A percentile compares a stretch with the other conserved stretches of the same genome.
Evolutionary conservation across 2,113 vertebrate genomes (phyloP).

Genomic region (Sigmodon hispidus): DNA sequence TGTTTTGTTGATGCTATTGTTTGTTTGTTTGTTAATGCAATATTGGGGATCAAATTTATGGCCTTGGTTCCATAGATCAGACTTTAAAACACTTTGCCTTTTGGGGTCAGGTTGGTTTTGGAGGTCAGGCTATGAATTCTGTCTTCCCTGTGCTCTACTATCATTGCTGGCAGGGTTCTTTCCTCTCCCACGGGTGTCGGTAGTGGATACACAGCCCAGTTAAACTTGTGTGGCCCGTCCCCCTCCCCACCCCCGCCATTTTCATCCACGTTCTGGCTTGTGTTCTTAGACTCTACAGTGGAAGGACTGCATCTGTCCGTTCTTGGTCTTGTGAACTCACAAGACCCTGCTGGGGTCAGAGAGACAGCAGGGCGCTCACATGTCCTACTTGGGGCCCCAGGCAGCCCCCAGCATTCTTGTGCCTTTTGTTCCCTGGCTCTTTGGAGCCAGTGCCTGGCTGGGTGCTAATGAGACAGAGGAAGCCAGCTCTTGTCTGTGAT

Average conservation of each 20-base stretch:
- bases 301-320: fast-evolving
- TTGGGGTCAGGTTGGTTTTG: neutral
- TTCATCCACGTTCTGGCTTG: fast-evolving
- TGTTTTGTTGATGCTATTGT: neutral
- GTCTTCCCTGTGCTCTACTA: neutral
- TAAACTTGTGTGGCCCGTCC: neutral
- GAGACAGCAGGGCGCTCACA: neutral
- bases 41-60: neutral
- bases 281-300: neutral
- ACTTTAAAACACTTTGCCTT: neutral
- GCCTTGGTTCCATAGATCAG: neutral
- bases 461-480: neutral
- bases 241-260: neutral
- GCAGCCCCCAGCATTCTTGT: fast-evolving
- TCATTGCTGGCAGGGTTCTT: neutral
- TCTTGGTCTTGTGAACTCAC: neutral
- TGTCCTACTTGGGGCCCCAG: neutral
- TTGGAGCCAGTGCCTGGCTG: neutral
- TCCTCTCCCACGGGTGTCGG: fast-evolving
- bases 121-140: fast-evolving
- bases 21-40: neutral
- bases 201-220: neutral
- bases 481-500: neutral
- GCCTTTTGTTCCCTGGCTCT: neutral
- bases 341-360: neutral